Evolutionary conservation across 2,113 vertebrate species (phyloP).

Genomic region (Tragelaphus scriptus): DNA sequence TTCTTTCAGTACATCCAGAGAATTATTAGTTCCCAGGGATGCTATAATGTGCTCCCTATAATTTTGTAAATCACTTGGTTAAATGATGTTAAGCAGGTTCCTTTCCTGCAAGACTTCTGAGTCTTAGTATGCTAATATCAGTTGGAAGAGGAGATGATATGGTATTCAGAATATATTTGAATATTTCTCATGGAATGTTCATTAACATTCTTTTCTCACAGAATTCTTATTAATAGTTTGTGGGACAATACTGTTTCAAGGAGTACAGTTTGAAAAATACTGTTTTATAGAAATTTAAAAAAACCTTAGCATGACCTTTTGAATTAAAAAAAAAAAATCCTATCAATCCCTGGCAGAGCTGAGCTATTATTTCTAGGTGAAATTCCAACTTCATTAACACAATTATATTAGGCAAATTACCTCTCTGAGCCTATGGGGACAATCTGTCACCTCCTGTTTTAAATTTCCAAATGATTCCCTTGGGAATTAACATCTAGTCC

Average conservation of each 20-base stretch:
- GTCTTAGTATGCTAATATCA: neutral
- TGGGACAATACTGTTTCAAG: neutral
- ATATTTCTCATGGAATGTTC: neutral
- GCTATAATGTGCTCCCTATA: neutral
- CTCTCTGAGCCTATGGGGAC: neutral
- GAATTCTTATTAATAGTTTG: conserved; percentile 26
- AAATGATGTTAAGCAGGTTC: neutral
- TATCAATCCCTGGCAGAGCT: conserved; percentile 22
- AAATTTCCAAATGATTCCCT: neutral
- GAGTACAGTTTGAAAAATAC: neutral
- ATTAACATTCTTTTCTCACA: neutral
- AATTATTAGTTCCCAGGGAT: neutral
- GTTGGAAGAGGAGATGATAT: neutral
- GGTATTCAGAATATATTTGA: neutral
- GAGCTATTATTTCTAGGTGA: conserved; percentile 41
- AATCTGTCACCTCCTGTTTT: neutral
- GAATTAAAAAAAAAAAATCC: neutral
- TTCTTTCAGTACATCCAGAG: neutral
- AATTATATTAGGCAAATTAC: conserved; percentile 37
- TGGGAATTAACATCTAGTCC: neutral
- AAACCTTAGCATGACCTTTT: neutral
- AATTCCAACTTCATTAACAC: conserved; percentile 25
- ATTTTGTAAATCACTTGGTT: conserved; percentile 14
- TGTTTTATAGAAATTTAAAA: neutral
- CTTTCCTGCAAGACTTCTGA: neutral